Percentiles rank a stretch among this genome's conserved stretches.
Conservation (phyloP, 2,113 vertebrate species). For the Trematomus loennbergii region DNA sequence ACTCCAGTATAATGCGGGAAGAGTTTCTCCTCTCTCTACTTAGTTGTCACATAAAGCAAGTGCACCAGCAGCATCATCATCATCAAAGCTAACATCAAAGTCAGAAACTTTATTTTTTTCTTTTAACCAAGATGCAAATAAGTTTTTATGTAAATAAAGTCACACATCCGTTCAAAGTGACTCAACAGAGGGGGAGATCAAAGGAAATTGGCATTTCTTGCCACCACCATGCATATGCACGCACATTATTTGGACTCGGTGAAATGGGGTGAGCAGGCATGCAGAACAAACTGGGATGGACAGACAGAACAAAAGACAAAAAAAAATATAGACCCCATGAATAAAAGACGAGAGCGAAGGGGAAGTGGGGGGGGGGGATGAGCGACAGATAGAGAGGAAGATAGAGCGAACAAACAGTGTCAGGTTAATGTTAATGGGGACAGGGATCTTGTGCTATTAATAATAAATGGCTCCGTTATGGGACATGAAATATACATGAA, state of each 20-base stretch:
- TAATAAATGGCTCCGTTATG: constrained; percentile 71
- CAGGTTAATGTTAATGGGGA: constrained; percentile 69
- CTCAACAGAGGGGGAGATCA: constrained; percentile 53
- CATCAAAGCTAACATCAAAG: constrained; percentile 74
- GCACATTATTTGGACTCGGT: constrained; percentile 21
- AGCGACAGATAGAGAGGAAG: constrained; percentile 17
- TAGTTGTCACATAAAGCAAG: constrained; percentile 28
- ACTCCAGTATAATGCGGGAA: background rate
- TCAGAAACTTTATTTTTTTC: constrained; percentile 28
- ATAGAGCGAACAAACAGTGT: constrained; percentile 63
- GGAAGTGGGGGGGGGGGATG: background rate
- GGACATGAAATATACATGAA: constrained; percentile 77
- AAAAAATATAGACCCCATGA: background rate
- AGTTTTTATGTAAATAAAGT: constrained; percentile 72
- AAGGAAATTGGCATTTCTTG: constrained; percentile 52
- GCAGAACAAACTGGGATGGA: constrained; percentile 25
- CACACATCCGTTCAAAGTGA: constrained; percentile 47
- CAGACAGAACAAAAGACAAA: background rate
- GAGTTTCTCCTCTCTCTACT: background rate
- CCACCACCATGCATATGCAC: constrained; percentile 47
- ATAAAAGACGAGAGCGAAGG: background rate
- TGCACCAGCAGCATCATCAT: constrained; percentile 33
- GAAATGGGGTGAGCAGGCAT: constrained; percentile 6
- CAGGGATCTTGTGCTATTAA: constrained; percentile 66
- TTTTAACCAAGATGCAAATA: constrained; percentile 56